phyloP scores from a whole-genome alignment of 2,888 invertebrate genomes.

The Himalopsyche tibetana region DNA sequence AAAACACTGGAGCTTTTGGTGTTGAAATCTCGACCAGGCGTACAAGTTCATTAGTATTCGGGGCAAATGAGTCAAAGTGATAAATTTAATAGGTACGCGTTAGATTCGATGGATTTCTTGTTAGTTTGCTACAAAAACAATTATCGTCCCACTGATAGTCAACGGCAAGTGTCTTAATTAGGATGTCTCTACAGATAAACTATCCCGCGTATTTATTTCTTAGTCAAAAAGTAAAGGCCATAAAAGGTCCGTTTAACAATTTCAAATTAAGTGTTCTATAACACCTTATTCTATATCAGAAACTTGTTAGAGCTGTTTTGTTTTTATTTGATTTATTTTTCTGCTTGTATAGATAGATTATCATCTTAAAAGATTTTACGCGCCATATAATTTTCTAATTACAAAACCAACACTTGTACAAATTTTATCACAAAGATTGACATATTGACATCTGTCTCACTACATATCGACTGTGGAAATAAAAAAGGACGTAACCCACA shows the following conservation, averaged over 20 bases:
- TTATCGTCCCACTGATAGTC: constrained; percentile 58
- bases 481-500: too few relatives aligned
- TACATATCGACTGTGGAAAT: too few relatives aligned
- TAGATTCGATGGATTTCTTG: constrained; percentile 59
- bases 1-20: background rate
- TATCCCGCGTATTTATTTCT: constrained; percentile 20
- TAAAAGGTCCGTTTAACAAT: constrained; percentile 20
- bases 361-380: too few relatives aligned
- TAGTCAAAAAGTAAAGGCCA: constrained; percentile 7
- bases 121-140: constrained; percentile 58
- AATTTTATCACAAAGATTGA: too few relatives aligned
- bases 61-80: constrained; percentile 62
- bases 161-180: constrained; percentile 61
- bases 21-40: constrained; percentile 49
- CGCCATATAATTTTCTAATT: too few relatives aligned
- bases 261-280: constrained; percentile 15
- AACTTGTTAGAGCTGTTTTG: background rate
- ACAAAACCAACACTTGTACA: too few relatives aligned
- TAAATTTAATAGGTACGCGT: constrained; percentile 63
- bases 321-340: constrained; percentile 4
- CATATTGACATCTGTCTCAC: too few relatives aligned
- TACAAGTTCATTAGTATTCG: constrained; percentile 63
- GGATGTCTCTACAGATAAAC: constrained; percentile 49
- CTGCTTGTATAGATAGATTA: too few relatives aligned
- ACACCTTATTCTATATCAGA: constrained; percentile 3